Evolutionary conservation across 2,888 invertebrate species (phyloP), one percentile per base, ranked within the genome.

Genomic region (Anorthoa munda): DNA sequence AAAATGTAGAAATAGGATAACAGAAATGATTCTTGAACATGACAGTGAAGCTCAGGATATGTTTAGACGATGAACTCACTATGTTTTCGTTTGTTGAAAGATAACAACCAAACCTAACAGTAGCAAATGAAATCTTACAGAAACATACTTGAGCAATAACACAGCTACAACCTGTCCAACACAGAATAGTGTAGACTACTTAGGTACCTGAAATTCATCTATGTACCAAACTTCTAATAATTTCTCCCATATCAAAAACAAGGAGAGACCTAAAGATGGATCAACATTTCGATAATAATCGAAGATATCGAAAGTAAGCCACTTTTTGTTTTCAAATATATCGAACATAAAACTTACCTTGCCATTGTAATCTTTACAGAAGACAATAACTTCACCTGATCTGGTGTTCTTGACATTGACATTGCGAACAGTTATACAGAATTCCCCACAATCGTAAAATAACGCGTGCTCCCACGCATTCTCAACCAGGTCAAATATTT

Each of bases 331-430:
- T 56, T 17, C 12, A 23, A 23, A 23, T 56, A 26, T 39, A 9
- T 7, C 13, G 13, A 31, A 21, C n/a, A 12, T 65, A 21, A 72
- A 21, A 18, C 21, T 12, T 39, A 26, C 17, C 15, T 21, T n/a
- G 17, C 31, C 18, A 39, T 31, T 63, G 13, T 56, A 23, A 58
- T 39, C 12, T 70, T 59, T 50, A 63, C 50, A 11, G 46, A 55
- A 51, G 11, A 46, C 55, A 74, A 67, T 65, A 66, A 45, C 17
- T 67, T 59, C 15, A 67, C 18, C 17, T 4, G 21, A 66, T 26
- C 51, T 60, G 12, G 12, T 60, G 65, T 13, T 79, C 80, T 80
- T 80, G 80, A 80, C 80, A 72, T 55, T 80, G 80, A 68, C 66
- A 69, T 80, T 77, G 72, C 68, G 26, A 61, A 79, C 71, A 26